Evolutionary conservation across 1,140 invertebrate species (phyloP).

Genomic region (Tyrophagus putrescentiae): DNA sequence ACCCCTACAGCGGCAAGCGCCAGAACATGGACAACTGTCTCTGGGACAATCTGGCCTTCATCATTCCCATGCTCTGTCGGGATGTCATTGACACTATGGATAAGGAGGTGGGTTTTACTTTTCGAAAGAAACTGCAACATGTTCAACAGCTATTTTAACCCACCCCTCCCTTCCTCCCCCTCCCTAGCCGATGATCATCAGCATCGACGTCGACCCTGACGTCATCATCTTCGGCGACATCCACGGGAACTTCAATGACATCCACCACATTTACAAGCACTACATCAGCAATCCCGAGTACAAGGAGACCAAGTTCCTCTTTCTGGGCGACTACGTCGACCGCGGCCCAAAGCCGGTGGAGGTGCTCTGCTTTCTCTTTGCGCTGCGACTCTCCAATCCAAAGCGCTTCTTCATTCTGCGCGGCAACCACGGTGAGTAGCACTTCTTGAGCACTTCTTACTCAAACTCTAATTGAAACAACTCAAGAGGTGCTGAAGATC

Average conservation of each 20-base stretch:
- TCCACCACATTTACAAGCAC: conserved; percentile 45
- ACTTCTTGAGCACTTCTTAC: too few relatives aligned
- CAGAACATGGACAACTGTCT: too few relatives aligned
- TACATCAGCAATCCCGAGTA: conserved; percentile 44
- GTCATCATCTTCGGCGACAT: conserved; percentile 33
- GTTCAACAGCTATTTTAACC: too few relatives aligned
- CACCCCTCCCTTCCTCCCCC: too few relatives aligned
- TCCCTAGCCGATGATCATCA: too few relatives aligned
- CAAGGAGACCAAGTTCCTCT: conserved; percentile 44
- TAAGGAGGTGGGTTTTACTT: too few relatives aligned
- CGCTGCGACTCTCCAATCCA: conserved; percentile 47
- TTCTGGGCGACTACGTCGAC: conserved; percentile 53
- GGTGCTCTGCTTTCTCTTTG: conserved; percentile 39
- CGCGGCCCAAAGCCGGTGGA: conserved; percentile 45
- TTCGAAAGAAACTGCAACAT: too few relatives aligned
- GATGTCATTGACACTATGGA: too few relatives aligned
- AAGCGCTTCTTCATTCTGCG: conserved; percentile 44
- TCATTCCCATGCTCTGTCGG: too few relatives aligned
- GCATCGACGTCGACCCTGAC: neutral
- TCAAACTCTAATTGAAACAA: too few relatives aligned
- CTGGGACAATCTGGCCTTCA: too few relatives aligned
- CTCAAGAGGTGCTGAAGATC: neutral
- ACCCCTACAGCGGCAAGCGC: too few relatives aligned
- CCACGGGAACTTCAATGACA: conserved; percentile 45
- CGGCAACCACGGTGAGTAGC: conserved; percentile 53